Base-by-base conservation (phyloP, 2,113 vertebrate genomes). In the Excalfactoria chinensis region DNA sequence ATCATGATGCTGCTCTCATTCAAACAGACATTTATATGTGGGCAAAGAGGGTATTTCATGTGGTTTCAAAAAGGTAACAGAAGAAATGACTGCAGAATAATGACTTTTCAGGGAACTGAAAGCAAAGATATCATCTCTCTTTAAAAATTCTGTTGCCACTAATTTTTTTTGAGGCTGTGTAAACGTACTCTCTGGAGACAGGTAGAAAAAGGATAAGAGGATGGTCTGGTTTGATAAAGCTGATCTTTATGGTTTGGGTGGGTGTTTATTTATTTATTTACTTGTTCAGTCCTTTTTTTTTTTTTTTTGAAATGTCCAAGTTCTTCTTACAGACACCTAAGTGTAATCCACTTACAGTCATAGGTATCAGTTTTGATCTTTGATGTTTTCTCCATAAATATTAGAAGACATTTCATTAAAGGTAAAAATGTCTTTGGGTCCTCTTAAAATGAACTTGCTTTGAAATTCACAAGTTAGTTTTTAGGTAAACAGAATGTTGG, bases 91-190 rank as follows among this genome's bases (percentile, higher is more conserved):
- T 75, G 30, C 17, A 46, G 5, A n/a, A 41, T 18, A 75, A 11
- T 26, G 46, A 13, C 8, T 44, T 72, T 68, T 37, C 16, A 41
- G 9, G 18, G 5, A 46, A 34, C 13, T 13, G 44, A 67, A 17
- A 22, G 13, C 2, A 55, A 62, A 59, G 5, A 16, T 32, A 41
- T 1, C 1, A 22, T 3, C 3, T 68, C 4, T 59, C 12, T 15
- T 6, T 66, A 44, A 3, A 43, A 34, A 12, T 22, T 20, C 7
- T 5, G 5, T 23, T 41, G 18, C 26, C 6, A 2, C 3, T 35
- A 35, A 44, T 9, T 56, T 83, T 83, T 79, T 40, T 67, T 8
- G 18, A 41, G 21, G 5, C 12, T 34, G 17, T 7, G 6, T 3
- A 58, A 43, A 67, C 71, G 14, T 67, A 15, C 1, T 7, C 11